Conservation (phyloP, 1,140 invertebrate genomes). For the Dermatophagoides farinae region DNA sequence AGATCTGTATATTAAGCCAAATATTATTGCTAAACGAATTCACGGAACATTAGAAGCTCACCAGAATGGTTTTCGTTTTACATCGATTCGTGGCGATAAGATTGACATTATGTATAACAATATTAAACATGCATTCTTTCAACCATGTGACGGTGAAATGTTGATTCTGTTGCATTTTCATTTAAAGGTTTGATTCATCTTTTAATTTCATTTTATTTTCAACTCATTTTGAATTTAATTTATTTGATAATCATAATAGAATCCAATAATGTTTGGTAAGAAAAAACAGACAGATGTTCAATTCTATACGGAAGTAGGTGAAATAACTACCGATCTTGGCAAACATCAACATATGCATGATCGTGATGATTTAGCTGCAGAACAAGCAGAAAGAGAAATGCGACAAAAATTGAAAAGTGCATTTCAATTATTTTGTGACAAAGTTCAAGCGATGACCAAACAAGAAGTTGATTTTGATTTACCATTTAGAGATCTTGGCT, state of each 20-base stretch:
- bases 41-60: slow-evolving; percentile 77
- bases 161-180: slow-evolving; percentile 97
- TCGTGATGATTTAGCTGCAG: slow-evolving; percentile 89
- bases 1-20: slow-evolving; percentile 93
- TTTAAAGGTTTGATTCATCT: slow-evolving; percentile 44
- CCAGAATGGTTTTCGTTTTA: slow-evolving; percentile 87
- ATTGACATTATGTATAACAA: slow-evolving; percentile 99
- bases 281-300: slow-evolving; percentile 98
- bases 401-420: slow-evolving; percentile 88
- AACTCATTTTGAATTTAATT: slow-evolving; percentile 16
- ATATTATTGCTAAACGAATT: slow-evolving; percentile 91
- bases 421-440: slow-evolving; percentile 95
- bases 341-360: slow-evolving; percentile 99
- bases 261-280: slow-evolving; percentile 97
- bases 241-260: slow-evolving; percentile 31
- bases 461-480: slow-evolving; percentile 95
- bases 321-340: slow-evolving; percentile 95
- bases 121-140: slow-evolving; percentile 98
- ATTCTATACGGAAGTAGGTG: slow-evolving; percentile 98
- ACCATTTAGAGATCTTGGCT: slow-evolving; percentile 90
- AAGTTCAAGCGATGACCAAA: slow-evolving; percentile 87
- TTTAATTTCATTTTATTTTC: background rate
- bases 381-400: slow-evolving; percentile 91
- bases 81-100: slow-evolving; percentile 91
- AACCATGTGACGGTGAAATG: slow-evolving; percentile 98